Evolutionary conservation across 1,140 invertebrate genomes (phyloP).

Genomic region (Lethocerus indicus): DNA sequence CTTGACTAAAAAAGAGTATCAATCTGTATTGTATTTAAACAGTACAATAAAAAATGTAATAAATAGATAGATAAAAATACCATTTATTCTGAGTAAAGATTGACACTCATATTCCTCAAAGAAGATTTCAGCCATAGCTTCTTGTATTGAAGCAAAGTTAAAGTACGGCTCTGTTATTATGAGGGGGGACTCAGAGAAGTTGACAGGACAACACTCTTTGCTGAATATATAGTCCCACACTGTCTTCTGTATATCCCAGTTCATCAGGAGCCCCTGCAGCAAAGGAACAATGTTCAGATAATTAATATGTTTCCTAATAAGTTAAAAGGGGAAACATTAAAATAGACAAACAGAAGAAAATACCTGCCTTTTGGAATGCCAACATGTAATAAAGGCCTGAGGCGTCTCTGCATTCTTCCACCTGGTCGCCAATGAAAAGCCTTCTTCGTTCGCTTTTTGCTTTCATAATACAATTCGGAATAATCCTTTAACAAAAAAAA

Average conservation of each 20-base stretch:
- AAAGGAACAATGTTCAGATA: constrained; percentile 17
- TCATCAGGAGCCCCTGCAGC: constrained; percentile 71
- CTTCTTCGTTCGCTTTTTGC: constrained; percentile 87
- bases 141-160: constrained; percentile 85
- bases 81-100: constrained; percentile 63
- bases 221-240: constrained; percentile 94
- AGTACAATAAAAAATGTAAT: constrained; percentile 20
- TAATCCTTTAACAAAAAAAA: constrained; percentile 35
- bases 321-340: neutral
- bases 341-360: neutral
- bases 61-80: no score
- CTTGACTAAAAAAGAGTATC: constrained; percentile 36
- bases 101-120: constrained; percentile 96
- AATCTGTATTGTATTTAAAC: constrained; percentile 50
- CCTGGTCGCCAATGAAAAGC: constrained; percentile 83
- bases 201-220: constrained; percentile 66
- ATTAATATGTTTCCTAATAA: neutral
- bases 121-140: constrained; percentile 86
- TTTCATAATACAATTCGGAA: constrained; percentile 97
- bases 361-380: constrained; percentile 72
- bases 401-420: constrained; percentile 90
- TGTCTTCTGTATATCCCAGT: constrained; percentile 91
- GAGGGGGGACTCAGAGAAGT: constrained; percentile 59
- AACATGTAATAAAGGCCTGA: constrained; percentile 88
- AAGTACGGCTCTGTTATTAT: constrained; percentile 88